These are phyloP conservation scores for Dryobota labecula DNA, from an alignment of 2,888 invertebrate species.

Conservation along the genomic window DNA sequence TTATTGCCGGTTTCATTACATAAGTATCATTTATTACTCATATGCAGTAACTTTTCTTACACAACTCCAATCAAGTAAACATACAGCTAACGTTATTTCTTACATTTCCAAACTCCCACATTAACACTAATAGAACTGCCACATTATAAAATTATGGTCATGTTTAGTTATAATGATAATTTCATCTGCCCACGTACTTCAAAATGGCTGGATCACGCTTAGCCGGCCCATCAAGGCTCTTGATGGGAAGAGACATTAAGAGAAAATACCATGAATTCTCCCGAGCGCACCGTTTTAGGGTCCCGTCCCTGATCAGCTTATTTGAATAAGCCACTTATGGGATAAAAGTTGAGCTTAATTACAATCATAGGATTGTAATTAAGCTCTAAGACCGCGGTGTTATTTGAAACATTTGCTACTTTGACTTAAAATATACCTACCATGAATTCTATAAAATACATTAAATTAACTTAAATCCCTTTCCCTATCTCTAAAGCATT, in stretches of 20 bases:
- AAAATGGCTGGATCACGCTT: slow-evolving; percentile 39
- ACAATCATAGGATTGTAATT: slow-evolving; percentile 25
- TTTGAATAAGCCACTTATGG: slow-evolving; percentile 49
- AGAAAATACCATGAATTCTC: slow-evolving; percentile 59
- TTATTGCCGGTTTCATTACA: slow-evolving; percentile 9
- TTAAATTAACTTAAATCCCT: too few species aligned
- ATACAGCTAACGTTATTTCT: slow-evolving; percentile 8
- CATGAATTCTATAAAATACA: background rate
- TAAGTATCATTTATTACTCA: slow-evolving; percentile 5
- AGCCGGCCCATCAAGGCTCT: slow-evolving; percentile 23
- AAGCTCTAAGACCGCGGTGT: background rate
- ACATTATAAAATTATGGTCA: slow-evolving; percentile 48
- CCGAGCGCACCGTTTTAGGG: slow-evolving; percentile 32
- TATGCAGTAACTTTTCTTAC: slow-evolving; percentile 13
- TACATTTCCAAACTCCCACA: slow-evolving; percentile 23
- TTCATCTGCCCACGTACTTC: slow-evolving; percentile 38
- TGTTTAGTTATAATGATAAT: slow-evolving; percentile 50
- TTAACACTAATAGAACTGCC: slow-evolving; percentile 42
- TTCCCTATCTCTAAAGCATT: too few species aligned
- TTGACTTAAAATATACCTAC: background rate
- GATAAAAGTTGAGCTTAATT: slow-evolving; percentile 38
- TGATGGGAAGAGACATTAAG: slow-evolving; percentile 56
- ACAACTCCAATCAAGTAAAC: slow-evolving; percentile 25
- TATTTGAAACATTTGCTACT: slow-evolving; percentile 14
- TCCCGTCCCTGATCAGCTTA: slow-evolving; percentile 34